Conservation (phyloP, 2,797 vertebrate species). For the Sphenodon punctatus region DNA sequence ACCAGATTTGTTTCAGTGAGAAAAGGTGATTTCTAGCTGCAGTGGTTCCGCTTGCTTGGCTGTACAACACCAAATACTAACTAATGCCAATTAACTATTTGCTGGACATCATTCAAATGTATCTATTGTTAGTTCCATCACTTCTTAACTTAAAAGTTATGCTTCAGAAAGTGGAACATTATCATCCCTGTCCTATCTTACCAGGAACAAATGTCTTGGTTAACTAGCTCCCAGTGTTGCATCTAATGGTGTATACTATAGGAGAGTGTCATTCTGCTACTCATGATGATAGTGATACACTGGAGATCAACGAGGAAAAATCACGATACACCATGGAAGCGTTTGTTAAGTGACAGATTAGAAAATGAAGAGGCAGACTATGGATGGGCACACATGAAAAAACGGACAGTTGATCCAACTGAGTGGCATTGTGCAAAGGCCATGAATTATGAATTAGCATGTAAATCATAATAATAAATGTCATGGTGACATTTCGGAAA, state of each 20-base stretch:
- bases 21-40: not conserved
- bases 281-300: not conserved
- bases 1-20: not conserved
- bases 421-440: not conserved
- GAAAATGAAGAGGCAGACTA: not conserved
- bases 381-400: not conserved
- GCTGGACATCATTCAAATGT: not conserved
- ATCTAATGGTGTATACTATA: not conserved
- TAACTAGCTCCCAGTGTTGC: rapidly evolving
- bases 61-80: not conserved
- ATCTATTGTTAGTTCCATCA: rapidly evolving
- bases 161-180: not conserved
- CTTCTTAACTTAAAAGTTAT: not conserved
- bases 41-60: not conserved
- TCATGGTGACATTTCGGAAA: not conserved
- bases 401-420: not conserved
- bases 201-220: not conserved
- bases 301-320: not conserved
- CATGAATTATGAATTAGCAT: not conserved
- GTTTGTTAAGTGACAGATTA: not conserved
- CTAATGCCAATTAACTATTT: not conserved
- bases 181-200: not conserved
- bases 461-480: not conserved
- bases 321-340: rapidly evolving
- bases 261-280: not conserved